phyloP scores from a whole-genome alignment of 2,113 vertebrate species.

The Rhynchopsitta pachyrhyncha region DNA sequence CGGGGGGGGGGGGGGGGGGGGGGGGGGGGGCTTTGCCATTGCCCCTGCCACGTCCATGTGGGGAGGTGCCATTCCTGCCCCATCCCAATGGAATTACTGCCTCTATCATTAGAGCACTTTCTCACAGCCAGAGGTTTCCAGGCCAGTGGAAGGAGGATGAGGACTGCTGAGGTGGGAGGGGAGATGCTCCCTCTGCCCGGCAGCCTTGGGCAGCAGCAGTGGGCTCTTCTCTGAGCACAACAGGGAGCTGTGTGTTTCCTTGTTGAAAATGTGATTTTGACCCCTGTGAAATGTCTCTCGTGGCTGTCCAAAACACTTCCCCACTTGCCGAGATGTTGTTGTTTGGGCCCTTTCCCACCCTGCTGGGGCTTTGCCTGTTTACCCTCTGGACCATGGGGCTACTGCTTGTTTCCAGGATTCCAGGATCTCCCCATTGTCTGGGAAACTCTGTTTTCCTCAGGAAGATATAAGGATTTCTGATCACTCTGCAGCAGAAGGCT shows the following conservation, averaged over 20 bases:
- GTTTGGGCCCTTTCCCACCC: neutral
- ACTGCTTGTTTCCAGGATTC: neutral
- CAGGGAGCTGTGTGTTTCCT: neutral
- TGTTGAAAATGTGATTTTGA: neutral
- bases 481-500: neutral
- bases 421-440: neutral
- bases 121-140: neutral
- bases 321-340: accelerated
- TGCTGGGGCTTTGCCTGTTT: neutral
- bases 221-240: neutral
- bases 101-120: neutral
- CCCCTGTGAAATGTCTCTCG: neutral
- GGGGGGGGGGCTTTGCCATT: neutral
- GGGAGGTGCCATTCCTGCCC: neutral
- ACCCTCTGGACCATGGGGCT: neutral
- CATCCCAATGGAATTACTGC: neutral
- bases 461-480: neutral
- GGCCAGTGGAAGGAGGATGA: neutral
- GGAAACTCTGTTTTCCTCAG: neutral
- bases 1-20: neutral
- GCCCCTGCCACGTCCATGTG: neutral
- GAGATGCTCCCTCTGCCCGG: neutral
- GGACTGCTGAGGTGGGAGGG: neutral
- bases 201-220: neutral
- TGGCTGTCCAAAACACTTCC: neutral